phyloP scores from a whole-genome alignment of 2,113 vertebrate species.

The Heloderma charlesbogerti region DNA sequence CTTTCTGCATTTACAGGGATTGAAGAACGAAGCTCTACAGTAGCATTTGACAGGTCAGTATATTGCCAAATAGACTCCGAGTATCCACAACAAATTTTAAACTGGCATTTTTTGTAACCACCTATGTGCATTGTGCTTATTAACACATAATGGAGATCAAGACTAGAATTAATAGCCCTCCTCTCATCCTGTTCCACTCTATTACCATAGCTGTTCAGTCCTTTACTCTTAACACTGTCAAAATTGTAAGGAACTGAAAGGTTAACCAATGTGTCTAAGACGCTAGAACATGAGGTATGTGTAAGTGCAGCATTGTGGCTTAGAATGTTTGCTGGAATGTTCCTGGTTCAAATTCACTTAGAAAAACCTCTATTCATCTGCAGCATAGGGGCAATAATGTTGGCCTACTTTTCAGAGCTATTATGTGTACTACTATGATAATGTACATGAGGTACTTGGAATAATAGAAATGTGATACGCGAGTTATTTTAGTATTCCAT shows the following conservation, averaged over 20 bases:
- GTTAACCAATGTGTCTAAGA: not conserved
- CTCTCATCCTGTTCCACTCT: constrained; percentile 23
- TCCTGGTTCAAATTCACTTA: not conserved
- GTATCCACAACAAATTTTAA: constrained; percentile 30
- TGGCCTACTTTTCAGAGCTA: not conserved
- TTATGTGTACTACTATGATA: not conserved
- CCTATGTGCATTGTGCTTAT: constrained; percentile 64
- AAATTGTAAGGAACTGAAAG: accelerated
- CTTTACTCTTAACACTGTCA: not conserved
- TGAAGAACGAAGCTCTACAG: constrained; percentile 73
- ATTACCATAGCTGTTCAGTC: constrained; percentile 17
- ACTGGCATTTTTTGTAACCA: constrained; percentile 59
- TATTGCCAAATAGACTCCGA: not conserved
- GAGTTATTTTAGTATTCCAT: not conserved
- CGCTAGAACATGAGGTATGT: not conserved
- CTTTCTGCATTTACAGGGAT: constrained; percentile 62
- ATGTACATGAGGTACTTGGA: not conserved
- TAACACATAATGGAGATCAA: constrained; percentile 47
- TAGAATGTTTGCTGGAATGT: not conserved
- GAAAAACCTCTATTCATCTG: no score
- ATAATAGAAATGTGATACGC: not conserved
- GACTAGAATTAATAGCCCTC: constrained; percentile 1
- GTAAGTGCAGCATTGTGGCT: not conserved
- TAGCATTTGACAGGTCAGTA: constrained; percentile 68
- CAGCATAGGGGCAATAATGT: not conserved